These are phyloP conservation scores for Punctoribates punctum DNA, from an alignment of 2,888 invertebrate species.

Conservation along the genomic window DNA sequence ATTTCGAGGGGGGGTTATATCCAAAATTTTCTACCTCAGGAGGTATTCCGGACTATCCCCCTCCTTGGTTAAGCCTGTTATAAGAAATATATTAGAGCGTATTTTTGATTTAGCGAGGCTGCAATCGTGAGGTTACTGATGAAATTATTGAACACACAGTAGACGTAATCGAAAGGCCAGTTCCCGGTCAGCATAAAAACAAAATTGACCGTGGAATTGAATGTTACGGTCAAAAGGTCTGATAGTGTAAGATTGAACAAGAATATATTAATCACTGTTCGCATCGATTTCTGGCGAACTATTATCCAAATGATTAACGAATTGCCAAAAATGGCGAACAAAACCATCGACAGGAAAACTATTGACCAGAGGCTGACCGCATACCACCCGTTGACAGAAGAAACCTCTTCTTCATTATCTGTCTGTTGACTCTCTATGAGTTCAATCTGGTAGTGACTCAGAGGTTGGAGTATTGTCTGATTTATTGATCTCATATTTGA, in stretches of 20 bases:
- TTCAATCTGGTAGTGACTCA: too few relatives aligned
- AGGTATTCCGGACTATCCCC: too few relatives aligned
- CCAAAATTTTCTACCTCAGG: too few relatives aligned
- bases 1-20: too few relatives aligned
- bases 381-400: slow-evolving; percentile 8
- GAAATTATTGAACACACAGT: slow-evolving; percentile 48
- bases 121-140: slow-evolving; percentile 47
- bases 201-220: slow-evolving; percentile 48
- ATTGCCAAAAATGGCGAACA: slow-evolving; percentile 36
- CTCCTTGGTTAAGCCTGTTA: too few relatives aligned
- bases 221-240: slow-evolving; percentile 47
- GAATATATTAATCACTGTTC: slow-evolving; percentile 48
- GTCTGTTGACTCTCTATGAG: not conserved
- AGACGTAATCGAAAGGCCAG: slow-evolving; percentile 48
- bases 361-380: slow-evolving; percentile 26
- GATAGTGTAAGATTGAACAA: slow-evolving; percentile 48
- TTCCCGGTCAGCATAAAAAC: slow-evolving; percentile 48
- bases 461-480: not conserved
- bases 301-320: slow-evolving; percentile 38
- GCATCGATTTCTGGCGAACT: slow-evolving; percentile 45
- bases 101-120: slow-evolving; percentile 48
- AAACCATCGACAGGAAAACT: slow-evolving; percentile 29
- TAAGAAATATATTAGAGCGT: too few relatives aligned
- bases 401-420: not conserved
- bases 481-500: too few relatives aligned